Evolutionary conservation across 2,888 invertebrate species (phyloP).

Genomic region (Sericinus montela): DNA sequence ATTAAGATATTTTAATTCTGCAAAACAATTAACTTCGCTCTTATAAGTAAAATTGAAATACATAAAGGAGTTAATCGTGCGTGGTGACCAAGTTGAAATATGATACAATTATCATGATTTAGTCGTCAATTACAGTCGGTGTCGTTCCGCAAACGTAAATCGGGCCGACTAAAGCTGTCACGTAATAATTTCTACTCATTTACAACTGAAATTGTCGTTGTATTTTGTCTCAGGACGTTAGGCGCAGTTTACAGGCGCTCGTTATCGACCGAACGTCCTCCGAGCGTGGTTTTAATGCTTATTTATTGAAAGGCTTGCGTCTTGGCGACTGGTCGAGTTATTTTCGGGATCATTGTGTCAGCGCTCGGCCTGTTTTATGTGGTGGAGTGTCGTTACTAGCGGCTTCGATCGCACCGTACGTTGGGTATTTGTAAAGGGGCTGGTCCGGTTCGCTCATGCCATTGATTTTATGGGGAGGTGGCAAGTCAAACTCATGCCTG

Average conservation of each 20-base stretch:
- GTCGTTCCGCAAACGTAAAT: slow-evolving; percentile 36
- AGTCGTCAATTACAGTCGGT: slow-evolving; percentile 44
- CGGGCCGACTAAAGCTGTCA: slow-evolving; percentile 30
- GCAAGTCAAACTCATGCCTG: slow-evolving; percentile 1
- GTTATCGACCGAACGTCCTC: slow-evolving; percentile 49
- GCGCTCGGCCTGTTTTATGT: slow-evolving; percentile 53
- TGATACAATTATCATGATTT: slow-evolving; percentile 58
- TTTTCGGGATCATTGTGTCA: slow-evolving; percentile 66
- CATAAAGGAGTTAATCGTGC: slow-evolving; percentile 40
- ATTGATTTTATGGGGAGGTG: slow-evolving; percentile 9
- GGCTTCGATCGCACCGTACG: slow-evolving; percentile 8
- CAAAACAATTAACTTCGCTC: slow-evolving; percentile 6
- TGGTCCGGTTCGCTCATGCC: slow-evolving; percentile 1
- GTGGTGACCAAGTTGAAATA: slow-evolving; percentile 41
- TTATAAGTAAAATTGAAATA: slow-evolving; percentile 16
- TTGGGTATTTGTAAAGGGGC: slow-evolving; percentile 13
- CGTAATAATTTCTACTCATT: slow-evolving; percentile 27
- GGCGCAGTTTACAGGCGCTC: slow-evolving; percentile 43
- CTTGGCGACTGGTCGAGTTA: slow-evolving; percentile 51
- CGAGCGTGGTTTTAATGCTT: slow-evolving; percentile 63
- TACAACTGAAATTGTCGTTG: slow-evolving; percentile 34
- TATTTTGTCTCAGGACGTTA: slow-evolving; percentile 29
- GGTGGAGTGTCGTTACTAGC: slow-evolving; percentile 28
- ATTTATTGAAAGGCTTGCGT: slow-evolving; percentile 69
- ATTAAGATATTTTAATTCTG: no score